phyloP scores from a whole-genome alignment of 64 coral and sea anemone species.

The Pocillopora verrucosa region DNA sequence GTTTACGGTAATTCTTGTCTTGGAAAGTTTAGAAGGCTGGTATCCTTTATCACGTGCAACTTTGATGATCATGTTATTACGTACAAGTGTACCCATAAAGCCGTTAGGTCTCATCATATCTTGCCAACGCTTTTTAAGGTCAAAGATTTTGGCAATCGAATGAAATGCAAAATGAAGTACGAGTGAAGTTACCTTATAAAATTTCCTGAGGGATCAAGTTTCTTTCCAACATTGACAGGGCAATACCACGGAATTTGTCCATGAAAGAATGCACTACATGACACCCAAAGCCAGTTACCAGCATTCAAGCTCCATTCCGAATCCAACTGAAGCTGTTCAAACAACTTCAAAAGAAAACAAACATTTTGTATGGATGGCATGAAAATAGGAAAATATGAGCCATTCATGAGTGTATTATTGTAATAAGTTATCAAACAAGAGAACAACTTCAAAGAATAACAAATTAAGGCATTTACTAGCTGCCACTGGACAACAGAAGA shows the following conservation, averaged over 20 bases:
- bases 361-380: not conserved
- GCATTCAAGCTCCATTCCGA: constrained; percentile 96
- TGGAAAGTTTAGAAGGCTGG: not conserved
- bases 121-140: too few species aligned
- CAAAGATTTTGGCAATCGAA: too few species aligned
- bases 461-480: too few species aligned
- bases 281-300: constrained; percentile 91
- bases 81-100: not conserved
- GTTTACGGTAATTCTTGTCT: too few species aligned
- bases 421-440: too few species aligned
- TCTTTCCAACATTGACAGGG: constrained; percentile 84
- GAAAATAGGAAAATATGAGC: too few species aligned
- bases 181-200: constrained; percentile 72
- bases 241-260: constrained; percentile 80
- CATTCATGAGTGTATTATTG: too few species aligned
- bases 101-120: too few species aligned
- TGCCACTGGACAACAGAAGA: too few species aligned
- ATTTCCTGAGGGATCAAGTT: constrained; percentile 84
- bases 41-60: too few species aligned
- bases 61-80: not conserved
- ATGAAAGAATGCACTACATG: constrained; percentile 87
- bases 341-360: constrained; percentile 53
- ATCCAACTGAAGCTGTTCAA: constrained; percentile 90
- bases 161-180: too few species aligned
- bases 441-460: too few species aligned